Conservation (phyloP, 2,113 vertebrate species). For the Megalops atlanticus region DNA sequence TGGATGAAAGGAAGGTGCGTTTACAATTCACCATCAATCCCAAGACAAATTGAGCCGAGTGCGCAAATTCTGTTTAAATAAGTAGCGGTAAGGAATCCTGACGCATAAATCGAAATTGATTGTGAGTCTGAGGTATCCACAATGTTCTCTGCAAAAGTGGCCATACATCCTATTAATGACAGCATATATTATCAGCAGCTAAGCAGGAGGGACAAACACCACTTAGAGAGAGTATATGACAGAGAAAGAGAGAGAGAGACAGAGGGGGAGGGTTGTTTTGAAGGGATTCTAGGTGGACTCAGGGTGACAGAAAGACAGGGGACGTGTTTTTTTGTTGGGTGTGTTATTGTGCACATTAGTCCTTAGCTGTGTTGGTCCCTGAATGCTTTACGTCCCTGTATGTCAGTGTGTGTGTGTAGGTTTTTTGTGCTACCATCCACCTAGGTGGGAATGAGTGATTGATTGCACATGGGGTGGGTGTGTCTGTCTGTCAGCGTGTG, state of each 20-base stretch:
- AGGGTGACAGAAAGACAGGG: not conserved
- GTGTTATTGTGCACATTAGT: not conserved
- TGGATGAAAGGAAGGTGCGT: not conserved
- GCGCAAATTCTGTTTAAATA: not conserved
- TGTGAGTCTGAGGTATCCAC: constrained; percentile 1
- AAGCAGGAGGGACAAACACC: constrained; percentile 8
- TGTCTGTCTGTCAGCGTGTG: not conserved
- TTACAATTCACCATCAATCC: not conserved
- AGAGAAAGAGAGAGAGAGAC: not conserved
- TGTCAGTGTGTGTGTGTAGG: not conserved
- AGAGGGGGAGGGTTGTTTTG: not conserved
- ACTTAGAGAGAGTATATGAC: not conserved
- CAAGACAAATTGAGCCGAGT: not conserved
- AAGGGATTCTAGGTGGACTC: not conserved
- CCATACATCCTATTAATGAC: constrained; percentile 27
- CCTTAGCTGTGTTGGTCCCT: not conserved
- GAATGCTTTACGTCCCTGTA: not conserved
- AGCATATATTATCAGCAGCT: not conserved
- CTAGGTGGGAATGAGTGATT: not conserved
- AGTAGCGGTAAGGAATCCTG: not conserved
- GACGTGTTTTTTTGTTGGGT: not conserved
- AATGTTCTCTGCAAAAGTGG: not conserved
- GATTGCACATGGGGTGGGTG: not conserved
- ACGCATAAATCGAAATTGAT: constrained; percentile 4
- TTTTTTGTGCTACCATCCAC: too few species aligned